Percentiles rank a stretch among this genome's conserved stretches.
These are phyloP conservation scores for Fregetta grallaria DNA, from an alignment of 2,113 vertebrate species.

Conservation along the genomic window DNA sequence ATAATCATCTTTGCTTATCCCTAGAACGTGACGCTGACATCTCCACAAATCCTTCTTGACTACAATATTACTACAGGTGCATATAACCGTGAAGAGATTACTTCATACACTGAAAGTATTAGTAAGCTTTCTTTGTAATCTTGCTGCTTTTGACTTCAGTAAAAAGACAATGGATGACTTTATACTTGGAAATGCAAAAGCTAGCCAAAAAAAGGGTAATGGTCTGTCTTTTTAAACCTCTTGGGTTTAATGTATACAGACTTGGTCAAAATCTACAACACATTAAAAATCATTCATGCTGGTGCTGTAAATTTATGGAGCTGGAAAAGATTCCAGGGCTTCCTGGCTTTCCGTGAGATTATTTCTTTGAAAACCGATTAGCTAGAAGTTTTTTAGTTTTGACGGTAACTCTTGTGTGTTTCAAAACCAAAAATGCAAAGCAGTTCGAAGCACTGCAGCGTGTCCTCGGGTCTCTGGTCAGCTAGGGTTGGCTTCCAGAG, in stretches of 20 bases:
- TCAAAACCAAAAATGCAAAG: neutral
- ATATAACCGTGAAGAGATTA: neutral
- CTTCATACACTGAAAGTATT: neutral
- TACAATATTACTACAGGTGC: neutral
- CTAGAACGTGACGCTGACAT: fast-evolving
- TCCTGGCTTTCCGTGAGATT: neutral
- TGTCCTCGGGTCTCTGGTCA: neutral
- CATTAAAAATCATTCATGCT: neutral
- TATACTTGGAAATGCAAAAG: neutral
- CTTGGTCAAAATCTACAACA: neutral
- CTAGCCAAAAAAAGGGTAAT: neutral
- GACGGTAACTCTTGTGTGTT: neutral
- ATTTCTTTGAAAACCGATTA: neutral
- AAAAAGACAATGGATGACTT: neutral
- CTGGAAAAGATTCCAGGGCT: neutral
- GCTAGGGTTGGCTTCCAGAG: neutral
- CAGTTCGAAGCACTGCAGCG: neutral
- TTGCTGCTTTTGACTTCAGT: neutral
- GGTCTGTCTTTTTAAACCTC: neutral
- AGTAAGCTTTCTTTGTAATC: neutral
- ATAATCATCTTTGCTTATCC: neutral
- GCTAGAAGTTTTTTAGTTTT: neutral
- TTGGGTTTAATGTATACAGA: neutral
- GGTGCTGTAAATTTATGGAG: neutral
- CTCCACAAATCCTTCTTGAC: neutral